Conservation (phyloP, 2,113 vertebrate genomes). For the Helogale parvula region DNA sequence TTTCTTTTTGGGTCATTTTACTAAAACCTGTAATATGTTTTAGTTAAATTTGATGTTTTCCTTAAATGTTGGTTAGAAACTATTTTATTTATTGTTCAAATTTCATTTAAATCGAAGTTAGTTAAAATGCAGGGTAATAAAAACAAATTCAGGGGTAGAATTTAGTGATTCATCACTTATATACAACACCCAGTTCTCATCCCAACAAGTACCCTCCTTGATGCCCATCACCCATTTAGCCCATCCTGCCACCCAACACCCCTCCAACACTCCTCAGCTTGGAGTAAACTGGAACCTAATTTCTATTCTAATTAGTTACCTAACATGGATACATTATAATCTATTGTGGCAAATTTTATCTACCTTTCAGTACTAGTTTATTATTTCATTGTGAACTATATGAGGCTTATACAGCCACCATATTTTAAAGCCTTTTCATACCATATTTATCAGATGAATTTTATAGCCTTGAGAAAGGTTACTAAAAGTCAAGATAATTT, state of each 20-base stretch:
- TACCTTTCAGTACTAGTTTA: background rate
- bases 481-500: background rate
- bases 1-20: background rate
- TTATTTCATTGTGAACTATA: background rate
- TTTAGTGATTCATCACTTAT: too few species aligned
- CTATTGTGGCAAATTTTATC: background rate
- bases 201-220: too few species aligned
- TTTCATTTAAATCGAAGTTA: background rate
- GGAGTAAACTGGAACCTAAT: background rate
- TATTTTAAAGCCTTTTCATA: background rate
- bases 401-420: background rate
- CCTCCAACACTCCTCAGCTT: too few species aligned
- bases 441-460: background rate
- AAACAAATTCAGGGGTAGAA: too few species aligned
- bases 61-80: background rate
- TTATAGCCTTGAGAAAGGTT: background rate
- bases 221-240: too few species aligned
- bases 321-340: background rate
- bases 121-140: too few species aligned
- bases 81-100: background rate
- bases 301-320: background rate
- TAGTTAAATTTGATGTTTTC: background rate
- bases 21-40: background rate
- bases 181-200: too few species aligned
- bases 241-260: too few species aligned